Conservation (phyloP, 2,113 vertebrate species). For the Atlantisia rogersi region DNA sequence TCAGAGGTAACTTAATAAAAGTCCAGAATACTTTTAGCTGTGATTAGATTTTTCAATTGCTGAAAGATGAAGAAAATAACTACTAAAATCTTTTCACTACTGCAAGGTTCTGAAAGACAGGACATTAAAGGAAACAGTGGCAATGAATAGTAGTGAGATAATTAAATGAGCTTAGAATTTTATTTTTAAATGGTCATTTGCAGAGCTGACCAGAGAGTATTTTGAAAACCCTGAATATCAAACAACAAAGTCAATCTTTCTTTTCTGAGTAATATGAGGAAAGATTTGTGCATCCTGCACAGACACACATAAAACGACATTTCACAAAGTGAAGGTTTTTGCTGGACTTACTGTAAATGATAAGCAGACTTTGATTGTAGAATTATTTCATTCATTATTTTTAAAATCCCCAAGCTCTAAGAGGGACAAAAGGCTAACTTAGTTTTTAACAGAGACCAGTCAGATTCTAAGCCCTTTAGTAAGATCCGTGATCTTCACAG, state of each 20-base stretch:
- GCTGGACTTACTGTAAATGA: neutral
- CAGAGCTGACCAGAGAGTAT: neutral
- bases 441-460: neutral
- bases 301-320: neutral
- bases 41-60: conserved; percentile 60
- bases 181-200: neutral
- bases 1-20: conserved; percentile 69
- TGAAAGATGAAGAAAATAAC: conserved; percentile 47
- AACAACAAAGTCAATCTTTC: neutral
- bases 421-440: neutral
- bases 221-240: neutral
- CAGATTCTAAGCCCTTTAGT: neutral
- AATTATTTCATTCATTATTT: neutral
- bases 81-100: neutral
- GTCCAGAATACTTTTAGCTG: conserved; percentile 53
- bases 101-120: conserved; percentile 13
- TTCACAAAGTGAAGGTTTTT: neutral
- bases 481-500: neutral
- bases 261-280: neutral
- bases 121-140: neutral
- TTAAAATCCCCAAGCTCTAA: neutral
- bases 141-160: neutral
- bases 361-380: neutral
- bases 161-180: neutral
- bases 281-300: neutral